phyloP scores from a whole-genome alignment of 2,888 invertebrate genomes.

The Drosophila anomelani region DNA sequence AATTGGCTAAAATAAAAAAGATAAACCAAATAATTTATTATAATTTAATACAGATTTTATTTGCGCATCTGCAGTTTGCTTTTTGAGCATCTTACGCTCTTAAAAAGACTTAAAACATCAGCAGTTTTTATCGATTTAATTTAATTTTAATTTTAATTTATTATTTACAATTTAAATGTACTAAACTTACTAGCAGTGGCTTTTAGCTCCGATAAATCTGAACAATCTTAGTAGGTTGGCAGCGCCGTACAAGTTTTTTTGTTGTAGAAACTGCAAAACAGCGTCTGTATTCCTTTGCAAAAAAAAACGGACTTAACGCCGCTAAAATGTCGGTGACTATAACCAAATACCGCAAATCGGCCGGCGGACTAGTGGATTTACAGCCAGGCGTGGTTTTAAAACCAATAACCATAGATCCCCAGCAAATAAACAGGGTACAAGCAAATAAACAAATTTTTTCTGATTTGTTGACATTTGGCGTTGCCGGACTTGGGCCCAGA shows the following conservation, averaged over 20 bases:
- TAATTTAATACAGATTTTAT: too few species aligned
- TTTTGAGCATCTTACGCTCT: too few species aligned
- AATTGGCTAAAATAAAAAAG: too few species aligned
- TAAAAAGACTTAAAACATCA: too few species aligned
- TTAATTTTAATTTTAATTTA: too few species aligned
- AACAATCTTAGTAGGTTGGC: neutral
- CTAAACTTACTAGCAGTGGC: neutral
- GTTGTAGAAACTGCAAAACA: neutral
- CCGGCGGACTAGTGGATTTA: constrained; percentile 51
- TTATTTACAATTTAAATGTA: too few species aligned
- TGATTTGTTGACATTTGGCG: constrained; percentile 16
- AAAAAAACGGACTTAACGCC: neutral
- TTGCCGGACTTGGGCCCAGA: neutral
- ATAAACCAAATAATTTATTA: too few species aligned
- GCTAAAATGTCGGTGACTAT: constrained; percentile 76
- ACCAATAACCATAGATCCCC: constrained; percentile 54
- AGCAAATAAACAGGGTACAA: constrained; percentile 59
- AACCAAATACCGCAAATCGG: constrained; percentile 69
- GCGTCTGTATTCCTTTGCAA: neutral
- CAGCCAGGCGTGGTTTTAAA: constrained; percentile 47
- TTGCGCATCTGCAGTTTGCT: too few species aligned
- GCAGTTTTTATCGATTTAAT: too few species aligned
- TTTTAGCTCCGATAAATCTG: neutral
- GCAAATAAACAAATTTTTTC: neutral
- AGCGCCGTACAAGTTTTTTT: neutral